These are phyloP conservation scores for Vidua chalybeata DNA, from an alignment of 2,113 vertebrate genomes.

Conservation along the genomic window DNA sequence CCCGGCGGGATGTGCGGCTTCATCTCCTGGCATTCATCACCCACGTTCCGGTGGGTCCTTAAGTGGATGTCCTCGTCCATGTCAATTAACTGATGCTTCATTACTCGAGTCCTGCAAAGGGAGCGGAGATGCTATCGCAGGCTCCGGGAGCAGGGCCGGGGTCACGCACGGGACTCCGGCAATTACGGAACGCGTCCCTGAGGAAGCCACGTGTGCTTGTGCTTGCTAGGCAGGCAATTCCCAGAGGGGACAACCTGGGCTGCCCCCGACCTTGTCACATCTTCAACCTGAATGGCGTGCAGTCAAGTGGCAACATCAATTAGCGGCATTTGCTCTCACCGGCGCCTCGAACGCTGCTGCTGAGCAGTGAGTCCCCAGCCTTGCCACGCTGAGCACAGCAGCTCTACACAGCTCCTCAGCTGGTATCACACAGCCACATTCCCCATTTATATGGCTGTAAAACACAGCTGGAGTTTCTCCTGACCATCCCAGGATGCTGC, in stretches of 20 bases:
- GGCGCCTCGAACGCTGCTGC: neutral
- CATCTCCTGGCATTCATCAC: conserved; percentile 21
- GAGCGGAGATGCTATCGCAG: neutral
- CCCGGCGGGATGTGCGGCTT: rapidly evolving
- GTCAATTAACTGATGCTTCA: conserved; percentile 48
- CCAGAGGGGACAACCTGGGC: neutral
- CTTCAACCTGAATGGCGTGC: neutral
- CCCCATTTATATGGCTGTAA: neutral
- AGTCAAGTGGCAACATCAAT: conserved; percentile 1
- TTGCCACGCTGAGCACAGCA: neutral
- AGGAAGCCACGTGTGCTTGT: neutral
- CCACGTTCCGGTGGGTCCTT: neutral
- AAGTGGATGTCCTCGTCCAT: conserved; percentile 46
- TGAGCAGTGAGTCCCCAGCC: neutral
- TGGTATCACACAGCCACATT: neutral
- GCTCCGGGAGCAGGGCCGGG: neutral
- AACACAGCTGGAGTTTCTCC: neutral
- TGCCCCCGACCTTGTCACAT: neutral
- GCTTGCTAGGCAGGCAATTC: neutral
- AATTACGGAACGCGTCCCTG: neutral
- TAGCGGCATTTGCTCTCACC: neutral
- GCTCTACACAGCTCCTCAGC: neutral
- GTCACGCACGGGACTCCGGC: neutral
- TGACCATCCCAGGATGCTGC: neutral
- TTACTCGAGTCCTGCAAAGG: neutral